These are phyloP conservation scores for Xiphophorus hellerii DNA, from an alignment of 2,113 vertebrate species.

Conservation along the genomic window DNA sequence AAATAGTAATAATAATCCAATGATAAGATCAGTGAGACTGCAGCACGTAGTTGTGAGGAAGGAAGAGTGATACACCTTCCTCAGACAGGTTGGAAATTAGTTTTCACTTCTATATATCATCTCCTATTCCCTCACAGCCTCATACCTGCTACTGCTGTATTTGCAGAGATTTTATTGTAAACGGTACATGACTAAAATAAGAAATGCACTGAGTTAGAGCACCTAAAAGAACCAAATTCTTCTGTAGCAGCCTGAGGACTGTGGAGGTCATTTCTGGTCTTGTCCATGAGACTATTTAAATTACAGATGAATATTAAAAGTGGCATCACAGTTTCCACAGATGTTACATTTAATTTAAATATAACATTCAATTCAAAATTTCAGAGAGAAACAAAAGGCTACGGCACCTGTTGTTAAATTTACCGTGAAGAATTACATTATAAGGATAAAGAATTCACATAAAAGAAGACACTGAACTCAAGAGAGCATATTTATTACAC, in stretches of 20 bases:
- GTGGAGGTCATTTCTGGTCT: constrained; percentile 60
- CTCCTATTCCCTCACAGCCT: constrained; percentile 71
- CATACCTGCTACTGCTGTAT: constrained; percentile 59
- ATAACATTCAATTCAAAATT: constrained; percentile 1
- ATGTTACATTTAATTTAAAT: constrained; percentile 38
- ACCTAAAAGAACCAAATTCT: constrained; percentile 66
- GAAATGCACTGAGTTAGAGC: constrained; percentile 72
- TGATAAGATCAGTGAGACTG: constrained; percentile 70
- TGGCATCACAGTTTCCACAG: constrained; percentile 57
- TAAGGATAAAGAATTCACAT: neutral
- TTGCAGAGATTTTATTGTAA: constrained; percentile 61
- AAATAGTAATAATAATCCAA: constrained; percentile 75
- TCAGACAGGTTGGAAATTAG: constrained; percentile 79
- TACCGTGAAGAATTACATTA: constrained; percentile 7
- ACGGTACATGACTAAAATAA: constrained; percentile 77
- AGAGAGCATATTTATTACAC: neutral
- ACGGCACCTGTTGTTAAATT: constrained; percentile 17
- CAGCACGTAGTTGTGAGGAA: constrained; percentile 49
- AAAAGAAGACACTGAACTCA: constrained; percentile 8
- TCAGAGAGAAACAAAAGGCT: constrained; percentile 12
- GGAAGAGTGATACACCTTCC: constrained; percentile 54
- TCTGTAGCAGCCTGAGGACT: constrained; percentile 46
- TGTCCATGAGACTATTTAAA: constrained; percentile 62
- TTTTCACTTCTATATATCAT: constrained; percentile 80
- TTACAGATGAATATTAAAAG: constrained; percentile 58